Conservation (phyloP, 2,113 vertebrate genomes). For the Rhinolophus ferrumequinum region DNA sequence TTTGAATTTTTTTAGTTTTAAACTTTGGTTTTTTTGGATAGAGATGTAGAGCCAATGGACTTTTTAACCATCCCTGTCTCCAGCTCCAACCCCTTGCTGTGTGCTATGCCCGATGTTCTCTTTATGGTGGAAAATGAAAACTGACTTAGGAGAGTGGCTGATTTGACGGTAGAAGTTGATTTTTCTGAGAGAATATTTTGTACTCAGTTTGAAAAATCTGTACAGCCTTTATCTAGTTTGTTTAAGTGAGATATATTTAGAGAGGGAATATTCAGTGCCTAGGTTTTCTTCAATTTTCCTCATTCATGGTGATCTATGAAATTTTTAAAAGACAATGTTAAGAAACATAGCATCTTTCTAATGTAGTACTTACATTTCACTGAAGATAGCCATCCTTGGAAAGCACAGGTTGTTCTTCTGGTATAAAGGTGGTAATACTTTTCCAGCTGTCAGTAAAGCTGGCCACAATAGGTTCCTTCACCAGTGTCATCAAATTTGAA, state of each 20-base stretch:
- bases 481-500: background rate
- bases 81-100: background rate
- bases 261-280: slow-evolving; percentile 35
- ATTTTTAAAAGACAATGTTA: slow-evolving; percentile 41
- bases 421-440: background rate
- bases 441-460: background rate
- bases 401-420: background rate
- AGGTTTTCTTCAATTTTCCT: slow-evolving; percentile 24
- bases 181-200: background rate
- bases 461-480: background rate
- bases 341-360: slow-evolving; percentile 2
- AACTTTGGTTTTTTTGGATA: background rate
- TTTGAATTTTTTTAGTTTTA: slow-evolving; percentile 40
- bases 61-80: background rate
- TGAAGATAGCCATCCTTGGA: background rate
- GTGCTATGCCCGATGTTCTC: background rate
- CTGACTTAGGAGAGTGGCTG: background rate
- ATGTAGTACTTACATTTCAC: background rate
- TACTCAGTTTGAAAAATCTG: slow-evolving; percentile 16
- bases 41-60: background rate
- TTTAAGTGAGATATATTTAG: slow-evolving; percentile 7
- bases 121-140: background rate
- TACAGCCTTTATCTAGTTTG: slow-evolving; percentile 10
- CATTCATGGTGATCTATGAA: background rate
- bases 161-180: background rate